Evolutionary conservation across 1,140 invertebrate species (phyloP), one percentile per base, ranked within the genome.

Genomic region (Oryzaephilus surinamensis): DNA sequence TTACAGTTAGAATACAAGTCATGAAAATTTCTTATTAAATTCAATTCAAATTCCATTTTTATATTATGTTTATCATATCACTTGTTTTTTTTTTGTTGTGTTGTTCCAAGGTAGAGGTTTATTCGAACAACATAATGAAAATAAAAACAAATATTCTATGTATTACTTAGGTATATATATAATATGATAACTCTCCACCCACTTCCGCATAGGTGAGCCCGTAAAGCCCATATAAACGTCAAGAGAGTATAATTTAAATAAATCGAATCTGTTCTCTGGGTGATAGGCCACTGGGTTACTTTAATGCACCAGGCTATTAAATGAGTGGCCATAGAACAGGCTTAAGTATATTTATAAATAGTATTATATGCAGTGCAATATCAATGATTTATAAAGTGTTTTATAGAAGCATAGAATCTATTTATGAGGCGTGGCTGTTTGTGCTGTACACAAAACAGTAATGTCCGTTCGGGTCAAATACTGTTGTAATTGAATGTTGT

Each of bases 271-370:
- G 42, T 37, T 44, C 45, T 43, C 32, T 32, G 28, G 45, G 45
- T 48, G 45, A 48, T 48, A 48, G 45, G 45, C 41, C 45, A 48
- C 45, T 48, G 45, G 45, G 45, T 48, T 44, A 48, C 37, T 29
- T 46, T 29, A 41, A 40, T 39, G 23, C 32, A 43, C 37, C 30
- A 18, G 32, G 14, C 28, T 36, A 36, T 36, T 36, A 36, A n/a
- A n/a, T 14, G 6, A 36, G 20, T 36, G 33, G 33, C 28, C 33
- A 36, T n/a, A n/a, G n/a, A n/a, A n/a, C n/a, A n/a, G n/a, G n/a
- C n/a, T n/a, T n/a, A n/a, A n/a, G n/a, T n/a, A n/a, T n/a, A n/a
- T n/a, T n/a, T n/a, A n/a, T n/a, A n/a, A n/a, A n/a, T n/a, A n/a
- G n/a, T n/a, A n/a, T n/a, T n/a, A 26, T 29, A 29, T 14, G 11